Percentiles rank a stretch among this genome's conserved stretches.
Conservation (phyloP, 2,797 vertebrate genomes). For the Cetoscarus ocellatus region DNA sequence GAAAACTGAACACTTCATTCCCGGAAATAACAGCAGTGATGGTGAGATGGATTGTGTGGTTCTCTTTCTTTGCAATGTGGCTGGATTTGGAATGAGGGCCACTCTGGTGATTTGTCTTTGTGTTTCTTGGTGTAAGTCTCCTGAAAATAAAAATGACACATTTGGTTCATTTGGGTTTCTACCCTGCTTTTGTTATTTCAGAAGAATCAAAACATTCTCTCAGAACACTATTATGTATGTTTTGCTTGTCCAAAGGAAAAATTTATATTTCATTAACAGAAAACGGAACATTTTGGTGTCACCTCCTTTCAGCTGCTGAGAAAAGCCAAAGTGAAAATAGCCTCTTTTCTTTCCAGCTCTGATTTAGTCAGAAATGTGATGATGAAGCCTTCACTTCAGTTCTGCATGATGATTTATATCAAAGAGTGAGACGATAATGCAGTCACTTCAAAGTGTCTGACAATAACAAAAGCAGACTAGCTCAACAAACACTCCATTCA, state of each 20-base stretch:
- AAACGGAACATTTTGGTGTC: not conserved
- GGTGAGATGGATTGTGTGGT: constrained; percentile 60
- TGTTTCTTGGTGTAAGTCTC: constrained; percentile 1
- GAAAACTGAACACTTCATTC: constrained; percentile 39
- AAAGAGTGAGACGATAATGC: constrained; percentile 27
- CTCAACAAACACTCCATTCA: constrained; percentile 57
- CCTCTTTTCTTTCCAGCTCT: constrained; percentile 1
- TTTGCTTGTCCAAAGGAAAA: not conserved
- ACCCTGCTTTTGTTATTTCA: too few relatives aligned
- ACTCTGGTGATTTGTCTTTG: constrained; percentile 5
- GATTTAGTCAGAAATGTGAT: not conserved
- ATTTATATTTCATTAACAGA: not conserved
- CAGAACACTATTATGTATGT: not conserved
- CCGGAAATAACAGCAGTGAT: constrained; percentile 71
- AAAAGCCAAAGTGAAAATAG: not conserved
- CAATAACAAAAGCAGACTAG: constrained; percentile 40
- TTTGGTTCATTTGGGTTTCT: too few relatives aligned
- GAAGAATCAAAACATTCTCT: not conserved
- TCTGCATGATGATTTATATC: constrained; percentile 23
- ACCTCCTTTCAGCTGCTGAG: not conserved
- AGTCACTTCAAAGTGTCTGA: constrained; percentile 12
- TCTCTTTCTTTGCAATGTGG: constrained; percentile 21
- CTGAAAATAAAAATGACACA: too few relatives aligned
- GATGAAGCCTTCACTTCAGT: constrained; percentile 13
- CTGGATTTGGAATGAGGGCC: constrained; percentile 1